Percentiles rank a stretch among this genome's conserved stretches.
These are phyloP conservation scores for Calonectris borealis DNA, from an alignment of 2,113 vertebrate species.

Conservation along the genomic window DNA sequence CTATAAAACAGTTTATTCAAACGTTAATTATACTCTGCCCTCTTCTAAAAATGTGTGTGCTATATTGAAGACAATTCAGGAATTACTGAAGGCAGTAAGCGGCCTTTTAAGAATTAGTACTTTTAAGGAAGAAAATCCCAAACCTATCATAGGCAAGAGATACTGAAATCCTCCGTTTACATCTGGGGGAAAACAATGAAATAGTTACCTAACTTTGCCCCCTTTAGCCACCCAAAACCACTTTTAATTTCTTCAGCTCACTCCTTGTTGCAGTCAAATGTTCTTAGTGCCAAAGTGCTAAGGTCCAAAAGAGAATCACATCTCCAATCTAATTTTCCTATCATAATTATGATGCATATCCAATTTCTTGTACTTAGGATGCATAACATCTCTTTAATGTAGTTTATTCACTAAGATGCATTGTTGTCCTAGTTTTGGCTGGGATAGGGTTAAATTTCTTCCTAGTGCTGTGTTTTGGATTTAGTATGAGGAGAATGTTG, in stretches of 20 bases:
- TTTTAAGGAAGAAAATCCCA: not conserved
- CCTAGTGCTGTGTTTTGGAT: too few species aligned
- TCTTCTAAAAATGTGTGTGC: not conserved
- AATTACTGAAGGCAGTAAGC: not conserved
- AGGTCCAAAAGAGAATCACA: not conserved
- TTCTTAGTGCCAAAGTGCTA: not conserved
- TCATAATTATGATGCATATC: not conserved
- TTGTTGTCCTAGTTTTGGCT: too few species aligned
- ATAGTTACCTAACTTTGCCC: not conserved
- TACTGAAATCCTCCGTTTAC: not conserved
- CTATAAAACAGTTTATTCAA: not conserved
- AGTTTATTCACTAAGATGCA: not conserved
- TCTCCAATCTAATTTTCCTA: not conserved
- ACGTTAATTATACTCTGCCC: not conserved
- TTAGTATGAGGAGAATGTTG: too few species aligned
- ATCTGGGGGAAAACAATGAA: not conserved
- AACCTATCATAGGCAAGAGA: not conserved
- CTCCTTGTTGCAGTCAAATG: not conserved
- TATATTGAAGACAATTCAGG: not conserved
- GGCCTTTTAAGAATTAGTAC: not conserved
- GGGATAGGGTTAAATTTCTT: too few species aligned
- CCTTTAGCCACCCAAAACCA: not conserved
- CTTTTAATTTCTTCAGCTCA: not conserved
- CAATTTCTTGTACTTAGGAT: not conserved
- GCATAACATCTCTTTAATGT: not conserved